Evolutionary conservation across 2,797 vertebrate genomes (phyloP), one percentile per base, ranked within the genome.

Genomic region (Ctenopoma multispine): DNA sequence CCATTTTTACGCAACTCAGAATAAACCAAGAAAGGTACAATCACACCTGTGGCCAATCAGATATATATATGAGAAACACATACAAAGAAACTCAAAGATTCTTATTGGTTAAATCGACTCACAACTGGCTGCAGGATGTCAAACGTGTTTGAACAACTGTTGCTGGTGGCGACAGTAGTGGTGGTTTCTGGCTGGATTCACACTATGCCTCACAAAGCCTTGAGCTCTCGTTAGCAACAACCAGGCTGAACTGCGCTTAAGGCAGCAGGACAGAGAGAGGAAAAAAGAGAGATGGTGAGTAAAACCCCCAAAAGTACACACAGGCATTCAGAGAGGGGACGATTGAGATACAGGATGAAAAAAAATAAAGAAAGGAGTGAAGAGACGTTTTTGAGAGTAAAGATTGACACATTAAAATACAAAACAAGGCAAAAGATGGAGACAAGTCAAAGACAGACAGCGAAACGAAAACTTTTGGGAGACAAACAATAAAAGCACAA

Each of bases 41-140:
- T 13, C 20, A 13, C 20, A 14, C 23, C 5, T 24, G 21, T 14
- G 8, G 34, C 34, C 34, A 7, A 49, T 23, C 47, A n/a, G n/a
- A n/a, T n/a, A n/a, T n/a, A n/a, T n/a, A n/a, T n/a, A n/a, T n/a
- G n/a, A n/a, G n/a, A n/a, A n/a, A n/a, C n/a, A n/a, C n/a, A n/a
- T n/a, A n/a, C n/a, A n/a, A n/a, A n/a, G n/a, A n/a, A n/a, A n/a
- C n/a, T n/a, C n/a, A n/a, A n/a, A n/a, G n/a, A n/a, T n/a, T n/a
- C n/a, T n/a, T 31, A 7, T 31, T 31, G 29, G 29, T 12, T 31
- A 6, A 31, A 58, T 58, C 46, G n/a, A 15, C 17, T 56, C 48
- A 64, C 61, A 51, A 36, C 61, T 63, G 61, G 69, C 61, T 64
- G 55, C 14, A 47, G 41, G 43, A 61, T 31, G 31, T 74, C 24